Percentiles rank a stretch among this genome's conserved stretches.
These are phyloP conservation scores for Polydrusus pterygomalis DNA, from an alignment of 2,888 invertebrate species.

Conservation along the genomic window DNA sequence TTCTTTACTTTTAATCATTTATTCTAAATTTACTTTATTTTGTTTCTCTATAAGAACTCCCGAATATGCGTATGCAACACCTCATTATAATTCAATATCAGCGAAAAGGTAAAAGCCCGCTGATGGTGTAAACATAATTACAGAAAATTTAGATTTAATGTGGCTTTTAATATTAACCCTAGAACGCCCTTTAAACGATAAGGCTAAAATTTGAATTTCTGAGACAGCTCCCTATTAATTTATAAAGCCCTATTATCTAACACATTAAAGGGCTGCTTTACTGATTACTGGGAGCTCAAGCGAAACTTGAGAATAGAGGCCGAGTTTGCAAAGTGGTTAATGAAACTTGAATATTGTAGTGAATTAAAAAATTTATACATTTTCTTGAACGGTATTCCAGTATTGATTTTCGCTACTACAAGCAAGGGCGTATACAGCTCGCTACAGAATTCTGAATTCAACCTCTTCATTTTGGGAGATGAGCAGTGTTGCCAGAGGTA, in stretches of 20 bases:
- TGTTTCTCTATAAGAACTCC: too few species aligned
- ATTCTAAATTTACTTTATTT: too few species aligned
- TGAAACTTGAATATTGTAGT: constrained; percentile 1
- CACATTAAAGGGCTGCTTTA: constrained; percentile 21
- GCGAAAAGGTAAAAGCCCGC: not conserved
- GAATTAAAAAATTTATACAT: not conserved
- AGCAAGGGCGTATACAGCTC: too few species aligned
- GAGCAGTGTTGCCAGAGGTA: too few species aligned
- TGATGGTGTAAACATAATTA: constrained; percentile 25
- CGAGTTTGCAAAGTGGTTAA: constrained; percentile 9
- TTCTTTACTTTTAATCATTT: too few species aligned
- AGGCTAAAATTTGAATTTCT: constrained; percentile 29
- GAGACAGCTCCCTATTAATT: constrained; percentile 30
- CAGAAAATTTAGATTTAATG: constrained; percentile 36
- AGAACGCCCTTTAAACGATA: constrained; percentile 11
- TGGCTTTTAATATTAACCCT: constrained; percentile 31
- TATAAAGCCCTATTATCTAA: constrained; percentile 31
- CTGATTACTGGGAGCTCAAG: constrained; percentile 21
- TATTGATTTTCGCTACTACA: not conserved
- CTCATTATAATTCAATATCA: constrained; percentile 8
- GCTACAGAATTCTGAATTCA: too few species aligned
- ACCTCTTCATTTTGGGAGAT: too few species aligned
- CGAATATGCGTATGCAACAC: not conserved
- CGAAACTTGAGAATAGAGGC: not conserved
- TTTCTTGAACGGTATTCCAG: not conserved